Evolutionary conservation across 64 coral and sea anemone genomes (phyloP), one percentile per base, ranked within the genome.

Genomic region (Acropora yongei): DNA sequence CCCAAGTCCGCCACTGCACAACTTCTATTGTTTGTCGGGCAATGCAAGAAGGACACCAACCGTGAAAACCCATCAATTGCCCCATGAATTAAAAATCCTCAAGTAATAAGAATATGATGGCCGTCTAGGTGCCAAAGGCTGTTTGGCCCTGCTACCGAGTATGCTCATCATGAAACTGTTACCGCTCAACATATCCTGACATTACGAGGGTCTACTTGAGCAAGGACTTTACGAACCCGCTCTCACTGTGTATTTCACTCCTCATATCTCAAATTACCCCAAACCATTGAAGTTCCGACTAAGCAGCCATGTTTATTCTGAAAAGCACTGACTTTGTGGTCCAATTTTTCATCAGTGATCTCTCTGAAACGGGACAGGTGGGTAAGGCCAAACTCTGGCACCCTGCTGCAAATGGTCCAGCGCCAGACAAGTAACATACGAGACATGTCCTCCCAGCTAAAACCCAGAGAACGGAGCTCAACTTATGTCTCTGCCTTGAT

Each of bases 341-440:
- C 87, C 72, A 96, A 79, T 55, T 92, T 49, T 57, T 88, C 84
- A 82, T 91, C 84, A 91, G 79, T 95, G 68, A 95, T 76, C 55
- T 95, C 79, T 53, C 72, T 86, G 87, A 90, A 90, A 41, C 84
- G 75, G 75, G 89, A 81, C 50, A 88, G 79, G 78, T 78, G 60
- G 13, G 68, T 78, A 66, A 90, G 11, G 44, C 78, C 77, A 72
- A 80, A 80, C 58, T 90, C 88, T 44, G 75, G 49, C 19, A 74
- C 89, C 16, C 89, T 67, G 47, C 72, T 20, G 41, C 44, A 42
- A 74, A 92, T 44, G 46, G 80, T 86, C 90, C 81, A 92, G 44
- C 81, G 49, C 8, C 80, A 92, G 72, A 92, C 81, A 8, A 84
- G 80, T 61, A 92, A 86, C 80, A 92, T 83, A 19, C 80, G 69